phyloP scores from a whole-genome alignment of 2,797 vertebrate species.

The Oreochromis mossambicus region DNA sequence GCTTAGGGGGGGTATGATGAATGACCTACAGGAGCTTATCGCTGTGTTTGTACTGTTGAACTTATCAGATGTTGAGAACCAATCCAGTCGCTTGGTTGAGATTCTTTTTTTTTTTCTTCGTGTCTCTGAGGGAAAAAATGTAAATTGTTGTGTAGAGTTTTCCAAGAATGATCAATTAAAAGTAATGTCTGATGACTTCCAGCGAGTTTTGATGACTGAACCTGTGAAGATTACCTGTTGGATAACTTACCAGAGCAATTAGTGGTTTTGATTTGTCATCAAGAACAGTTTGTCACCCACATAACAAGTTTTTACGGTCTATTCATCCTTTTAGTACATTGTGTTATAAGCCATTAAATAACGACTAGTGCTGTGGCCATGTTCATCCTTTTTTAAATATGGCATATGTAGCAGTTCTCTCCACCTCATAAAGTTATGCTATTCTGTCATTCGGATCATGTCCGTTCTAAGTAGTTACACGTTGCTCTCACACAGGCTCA shows the following conservation, averaged over 20 bases:
- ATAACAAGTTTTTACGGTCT: not conserved
- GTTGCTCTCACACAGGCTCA: not conserved
- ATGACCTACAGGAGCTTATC: constrained; percentile 52
- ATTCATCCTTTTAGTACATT: not conserved
- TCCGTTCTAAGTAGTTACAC: not conserved
- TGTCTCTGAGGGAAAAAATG: constrained; percentile 30
- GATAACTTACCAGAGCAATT: not conserved
- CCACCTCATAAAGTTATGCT: not conserved
- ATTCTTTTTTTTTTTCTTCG: not conserved
- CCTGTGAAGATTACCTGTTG: not conserved
- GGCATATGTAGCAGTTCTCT: not conserved
- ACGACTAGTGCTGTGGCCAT: not conserved
- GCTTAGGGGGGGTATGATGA: constrained; percentile 41
- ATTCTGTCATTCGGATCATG: too few relatives aligned
- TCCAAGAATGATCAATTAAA: not conserved
- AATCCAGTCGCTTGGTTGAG: constrained; percentile 8
- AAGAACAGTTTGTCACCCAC: not conserved
- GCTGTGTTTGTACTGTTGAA: constrained; percentile 50
- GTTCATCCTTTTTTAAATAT: not conserved
- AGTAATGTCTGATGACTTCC: not conserved
- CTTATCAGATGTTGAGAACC: constrained; percentile 53
- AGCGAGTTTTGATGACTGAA: not conserved
- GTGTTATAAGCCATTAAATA: not conserved
- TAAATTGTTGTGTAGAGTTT: not conserved
- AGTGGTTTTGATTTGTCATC: not conserved